phyloP scores from a whole-genome alignment of 2,888 invertebrate species.

The Apodemia duryi region DNA sequence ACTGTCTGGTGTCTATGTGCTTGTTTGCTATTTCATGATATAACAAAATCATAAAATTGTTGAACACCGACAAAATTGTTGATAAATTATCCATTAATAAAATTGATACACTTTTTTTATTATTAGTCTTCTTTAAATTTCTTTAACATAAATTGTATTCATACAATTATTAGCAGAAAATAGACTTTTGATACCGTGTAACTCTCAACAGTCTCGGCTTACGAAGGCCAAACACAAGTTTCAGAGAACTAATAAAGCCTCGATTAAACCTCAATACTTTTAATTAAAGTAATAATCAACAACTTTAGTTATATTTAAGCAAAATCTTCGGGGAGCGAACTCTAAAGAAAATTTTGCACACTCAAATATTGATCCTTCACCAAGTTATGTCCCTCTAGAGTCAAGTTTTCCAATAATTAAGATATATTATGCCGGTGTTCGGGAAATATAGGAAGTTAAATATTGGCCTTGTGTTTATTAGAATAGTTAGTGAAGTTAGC shows the following conservation, averaged over 20 bases:
- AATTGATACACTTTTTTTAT: no score
- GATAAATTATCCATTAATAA: no score
- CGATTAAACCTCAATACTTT: not conserved
- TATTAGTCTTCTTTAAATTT: no score
- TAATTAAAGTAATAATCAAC: not conserved
- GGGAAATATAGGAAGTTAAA: not conserved
- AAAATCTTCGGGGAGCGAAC: not conserved
- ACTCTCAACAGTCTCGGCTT: no score
- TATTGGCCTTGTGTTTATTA: not conserved
- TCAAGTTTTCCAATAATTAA: slow-evolving; percentile 16
- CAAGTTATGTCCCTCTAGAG: slow-evolving; percentile 6
- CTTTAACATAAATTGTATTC: no score
- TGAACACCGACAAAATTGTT: no score
- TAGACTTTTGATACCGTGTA: no score
- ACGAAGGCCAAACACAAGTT: not conserved
- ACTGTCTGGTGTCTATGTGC: no score
- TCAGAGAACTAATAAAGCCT: not conserved
- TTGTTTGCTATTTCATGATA: no score
- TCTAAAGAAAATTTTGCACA: not conserved
- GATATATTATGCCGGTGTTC: slow-evolving; percentile 3
- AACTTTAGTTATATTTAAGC: not conserved
- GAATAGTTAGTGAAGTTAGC: no score
- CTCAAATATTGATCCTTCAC: slow-evolving; percentile 1
- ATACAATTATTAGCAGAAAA: no score
- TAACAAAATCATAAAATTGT: no score